These are phyloP conservation scores for Poecile atricapillus DNA, from an alignment of 2,113 vertebrate species.

Conservation along the genomic window DNA sequence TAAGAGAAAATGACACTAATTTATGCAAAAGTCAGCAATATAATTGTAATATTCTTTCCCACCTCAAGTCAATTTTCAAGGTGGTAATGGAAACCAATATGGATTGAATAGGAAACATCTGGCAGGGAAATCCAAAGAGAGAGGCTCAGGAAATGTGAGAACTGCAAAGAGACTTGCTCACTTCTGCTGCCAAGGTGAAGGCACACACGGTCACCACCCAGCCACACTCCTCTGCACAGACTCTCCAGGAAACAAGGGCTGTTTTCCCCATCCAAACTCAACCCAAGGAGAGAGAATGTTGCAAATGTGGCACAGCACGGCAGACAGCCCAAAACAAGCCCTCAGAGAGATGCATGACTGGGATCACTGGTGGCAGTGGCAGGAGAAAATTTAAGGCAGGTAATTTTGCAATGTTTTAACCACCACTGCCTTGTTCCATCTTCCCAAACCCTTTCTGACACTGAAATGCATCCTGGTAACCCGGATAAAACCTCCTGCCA, in stretches of 20 bases:
- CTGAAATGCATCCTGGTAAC: neutral
- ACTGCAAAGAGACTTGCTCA: neutral
- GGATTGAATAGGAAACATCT: conserved; percentile 36
- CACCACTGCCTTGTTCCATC: neutral
- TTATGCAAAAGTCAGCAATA: conserved; percentile 7
- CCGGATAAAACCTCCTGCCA: neutral
- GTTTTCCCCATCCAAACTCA: neutral
- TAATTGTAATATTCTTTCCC: conserved; percentile 49
- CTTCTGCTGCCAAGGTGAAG: neutral
- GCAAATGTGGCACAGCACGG: neutral
- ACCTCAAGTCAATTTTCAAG: conserved; percentile 48
- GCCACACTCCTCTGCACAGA: neutral
- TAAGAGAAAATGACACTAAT: conserved; percentile 47
- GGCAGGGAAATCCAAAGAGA: conserved; percentile 10
- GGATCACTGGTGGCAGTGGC: neutral
- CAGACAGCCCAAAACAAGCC: neutral
- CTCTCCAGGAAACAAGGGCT: neutral
- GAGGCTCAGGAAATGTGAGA: neutral
- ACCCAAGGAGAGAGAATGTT: neutral
- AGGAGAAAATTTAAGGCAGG: neutral
- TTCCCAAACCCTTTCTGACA: neutral
- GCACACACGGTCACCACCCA: neutral
- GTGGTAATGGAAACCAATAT: conserved; percentile 21
- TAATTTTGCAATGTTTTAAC: neutral
- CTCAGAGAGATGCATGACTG: neutral